A percentile compares a stretch with the other conserved stretches of the same genome.
Evolutionary conservation across 2,113 vertebrate species (phyloP).

Genomic region (Casuarius casuarius): DNA sequence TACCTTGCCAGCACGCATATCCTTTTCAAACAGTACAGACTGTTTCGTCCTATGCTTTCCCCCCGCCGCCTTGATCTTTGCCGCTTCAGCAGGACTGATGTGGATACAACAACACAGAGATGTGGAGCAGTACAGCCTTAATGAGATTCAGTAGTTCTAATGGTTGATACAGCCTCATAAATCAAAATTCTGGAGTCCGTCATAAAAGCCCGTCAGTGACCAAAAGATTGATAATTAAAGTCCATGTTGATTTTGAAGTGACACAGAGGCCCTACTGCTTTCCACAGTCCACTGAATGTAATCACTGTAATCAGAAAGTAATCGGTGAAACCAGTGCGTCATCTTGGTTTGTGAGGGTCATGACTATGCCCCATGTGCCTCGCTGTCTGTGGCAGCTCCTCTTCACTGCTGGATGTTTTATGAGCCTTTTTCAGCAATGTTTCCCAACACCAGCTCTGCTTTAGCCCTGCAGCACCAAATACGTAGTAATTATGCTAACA

Average conservation of each 20-base stretch:
- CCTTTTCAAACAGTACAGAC: background rate
- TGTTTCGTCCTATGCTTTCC: background rate
- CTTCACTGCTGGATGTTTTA: background rate
- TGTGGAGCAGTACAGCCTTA: fast-evolving
- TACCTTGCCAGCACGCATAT: background rate
- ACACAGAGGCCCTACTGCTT: background rate
- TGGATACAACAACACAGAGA: background rate
- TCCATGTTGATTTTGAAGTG: fast-evolving
- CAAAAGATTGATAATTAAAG: background rate
- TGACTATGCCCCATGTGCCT: fast-evolving
- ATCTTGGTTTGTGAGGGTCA: fast-evolving
- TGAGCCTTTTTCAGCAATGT: background rate
- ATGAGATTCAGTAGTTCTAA: background rate
- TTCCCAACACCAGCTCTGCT: background rate
- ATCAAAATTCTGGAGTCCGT: background rate
- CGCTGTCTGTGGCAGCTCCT: background rate
- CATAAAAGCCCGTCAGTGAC: background rate
- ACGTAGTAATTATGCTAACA: background rate
- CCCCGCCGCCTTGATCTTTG: background rate
- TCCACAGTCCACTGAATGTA: background rate
- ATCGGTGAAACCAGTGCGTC: fast-evolving
- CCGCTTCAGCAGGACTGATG: fast-evolving
- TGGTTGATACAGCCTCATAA: background rate
- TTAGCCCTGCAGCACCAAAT: background rate
- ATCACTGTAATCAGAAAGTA: background rate